A percentile compares a stretch with the other conserved stretches of the same genome.
Conservation (phyloP, 2,797 vertebrate species). For the Pampus argenteus region DNA sequence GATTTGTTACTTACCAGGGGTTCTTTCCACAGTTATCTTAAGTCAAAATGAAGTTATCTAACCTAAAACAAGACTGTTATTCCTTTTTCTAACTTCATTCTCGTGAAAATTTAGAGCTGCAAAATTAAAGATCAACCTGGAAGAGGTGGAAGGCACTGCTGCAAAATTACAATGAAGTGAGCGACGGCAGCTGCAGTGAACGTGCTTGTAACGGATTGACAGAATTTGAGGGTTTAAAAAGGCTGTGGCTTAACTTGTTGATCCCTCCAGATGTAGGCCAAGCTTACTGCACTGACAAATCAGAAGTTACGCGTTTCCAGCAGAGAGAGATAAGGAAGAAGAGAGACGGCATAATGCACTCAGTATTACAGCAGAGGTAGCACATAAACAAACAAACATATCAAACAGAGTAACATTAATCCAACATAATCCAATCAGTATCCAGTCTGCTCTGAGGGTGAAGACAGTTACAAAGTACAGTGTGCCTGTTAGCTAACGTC, state of each 20-base stretch:
- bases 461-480: slow-evolving; percentile 56
- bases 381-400: slow-evolving; percentile 61
- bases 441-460: slow-evolving; percentile 45
- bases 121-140: slow-evolving; percentile 1
- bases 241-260: slow-evolving; percentile 78
- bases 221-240: slow-evolving; percentile 80
- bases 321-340: slow-evolving; percentile 14
- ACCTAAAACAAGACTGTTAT: no score
- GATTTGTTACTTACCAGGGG: no score
- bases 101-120: background rate
- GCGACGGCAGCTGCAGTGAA: slow-evolving; percentile 72
- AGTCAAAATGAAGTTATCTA: no score
- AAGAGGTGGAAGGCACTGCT: slow-evolving; percentile 16
- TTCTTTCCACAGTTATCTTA: no score
- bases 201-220: slow-evolving; percentile 74
- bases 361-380: slow-evolving; percentile 31
- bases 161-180: slow-evolving; percentile 30
- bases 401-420: slow-evolving; percentile 60
- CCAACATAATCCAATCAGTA: slow-evolving; percentile 69
- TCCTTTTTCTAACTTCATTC: no score
- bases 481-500: slow-evolving; percentile 40
- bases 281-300: slow-evolving; percentile 37
- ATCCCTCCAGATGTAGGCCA: slow-evolving; percentile 81
- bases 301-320: slow-evolving; percentile 38
- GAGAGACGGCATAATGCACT: background rate